Evolutionary conservation across 2,888 invertebrate genomes (phyloP).

Genomic region (Latrodectus elegans): DNA sequence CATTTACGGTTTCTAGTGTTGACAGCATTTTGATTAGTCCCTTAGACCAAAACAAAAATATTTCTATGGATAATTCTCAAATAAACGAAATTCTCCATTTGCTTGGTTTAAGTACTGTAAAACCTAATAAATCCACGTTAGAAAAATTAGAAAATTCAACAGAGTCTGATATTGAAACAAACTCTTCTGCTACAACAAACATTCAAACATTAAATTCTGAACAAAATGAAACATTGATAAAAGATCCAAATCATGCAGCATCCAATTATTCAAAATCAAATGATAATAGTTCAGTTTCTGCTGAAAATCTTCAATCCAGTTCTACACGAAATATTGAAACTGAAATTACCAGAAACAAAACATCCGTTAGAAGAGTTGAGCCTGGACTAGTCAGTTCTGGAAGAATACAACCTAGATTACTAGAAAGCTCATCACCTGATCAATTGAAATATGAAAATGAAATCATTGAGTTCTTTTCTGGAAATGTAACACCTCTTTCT

Average conservation of each 20-base stretch:
- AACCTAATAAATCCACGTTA: not conserved
- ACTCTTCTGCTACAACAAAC: not conserved
- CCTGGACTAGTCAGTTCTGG: conserved; percentile 39
- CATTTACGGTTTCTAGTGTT: not conserved
- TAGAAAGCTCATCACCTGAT: conserved; percentile 5
- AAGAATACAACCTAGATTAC: conserved; percentile 45
- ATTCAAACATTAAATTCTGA: not conserved
- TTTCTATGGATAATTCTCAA: conserved; percentile 10
- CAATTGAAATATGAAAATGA: conserved; percentile 28
- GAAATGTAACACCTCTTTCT: conserved; percentile 17
- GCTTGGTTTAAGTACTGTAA: conserved; percentile 7
- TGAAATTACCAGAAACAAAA: not conserved
- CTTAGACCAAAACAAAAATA: not conserved
- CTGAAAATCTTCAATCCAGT: not conserved
- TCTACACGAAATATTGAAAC: not conserved
- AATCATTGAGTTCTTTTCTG: conserved; percentile 7
- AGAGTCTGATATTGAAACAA: not conserved
- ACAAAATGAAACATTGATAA: not conserved
- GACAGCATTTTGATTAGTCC: not conserved
- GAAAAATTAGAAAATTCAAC: not conserved
- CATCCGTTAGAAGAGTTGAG: not conserved
- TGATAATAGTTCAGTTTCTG: not conserved
- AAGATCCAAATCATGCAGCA: not conserved
- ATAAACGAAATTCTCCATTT: conserved; percentile 32
- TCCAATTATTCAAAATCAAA: not conserved